phyloP scores from a whole-genome alignment of 2,888 invertebrate genomes.

The Eupithecia subfuscata region DNA sequence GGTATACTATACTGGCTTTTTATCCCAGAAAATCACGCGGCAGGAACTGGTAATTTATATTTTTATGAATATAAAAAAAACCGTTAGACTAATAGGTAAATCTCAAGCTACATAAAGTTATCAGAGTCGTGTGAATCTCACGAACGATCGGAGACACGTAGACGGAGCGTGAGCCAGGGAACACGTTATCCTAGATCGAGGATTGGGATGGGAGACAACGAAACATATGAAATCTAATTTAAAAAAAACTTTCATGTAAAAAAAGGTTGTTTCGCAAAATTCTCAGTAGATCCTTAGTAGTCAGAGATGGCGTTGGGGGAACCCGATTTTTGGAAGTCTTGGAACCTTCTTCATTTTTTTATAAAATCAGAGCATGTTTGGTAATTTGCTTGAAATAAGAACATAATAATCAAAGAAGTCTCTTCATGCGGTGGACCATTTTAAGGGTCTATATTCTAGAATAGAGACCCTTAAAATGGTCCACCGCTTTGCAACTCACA shows the following conservation, averaged over 20 bases:
- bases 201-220: constrained; percentile 8
- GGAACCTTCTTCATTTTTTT: no score
- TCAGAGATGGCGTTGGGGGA: no score
- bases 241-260: background rate
- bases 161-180: constrained; percentile 49
- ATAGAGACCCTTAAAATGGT: background rate
- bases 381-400: background rate
- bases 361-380: background rate
- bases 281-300: no score
- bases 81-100: constrained; percentile 27
- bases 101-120: constrained; percentile 20
- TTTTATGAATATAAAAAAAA: constrained; percentile 8
- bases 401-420: no score
- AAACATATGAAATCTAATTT: background rate
- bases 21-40: no score
- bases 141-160: constrained; percentile 67
- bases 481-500: constrained; percentile 23
- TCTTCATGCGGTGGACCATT: no score
- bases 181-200: constrained; percentile 50
- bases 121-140: constrained; percentile 44
- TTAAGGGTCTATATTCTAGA: background rate
- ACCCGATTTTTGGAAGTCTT: no score
- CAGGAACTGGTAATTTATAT: background rate
- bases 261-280: no score
- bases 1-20: no score